A percentile compares a stretch with the other conserved stretches of the same genome.
Evolutionary conservation across 2,113 vertebrate species (phyloP).

Genomic region (Burhinus oedicnemus): DNA sequence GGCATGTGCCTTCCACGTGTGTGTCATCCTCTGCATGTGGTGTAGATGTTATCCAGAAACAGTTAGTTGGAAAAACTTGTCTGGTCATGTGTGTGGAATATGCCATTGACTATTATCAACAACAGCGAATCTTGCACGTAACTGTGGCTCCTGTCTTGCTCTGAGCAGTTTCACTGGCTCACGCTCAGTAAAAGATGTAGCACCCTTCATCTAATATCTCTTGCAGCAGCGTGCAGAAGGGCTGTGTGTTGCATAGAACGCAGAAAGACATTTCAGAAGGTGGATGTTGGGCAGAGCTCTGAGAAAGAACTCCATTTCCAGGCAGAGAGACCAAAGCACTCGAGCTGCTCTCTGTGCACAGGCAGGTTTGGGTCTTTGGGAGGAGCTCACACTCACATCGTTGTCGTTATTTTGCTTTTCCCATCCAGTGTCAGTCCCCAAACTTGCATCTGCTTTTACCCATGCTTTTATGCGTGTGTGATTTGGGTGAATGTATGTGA

Average conservation of each 20-base stretch:
- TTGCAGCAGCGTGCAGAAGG: neutral
- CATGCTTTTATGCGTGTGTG: neutral
- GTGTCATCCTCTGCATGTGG: neutral
- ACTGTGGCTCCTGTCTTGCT: neutral
- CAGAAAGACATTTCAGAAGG: neutral
- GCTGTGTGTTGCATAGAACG: rapidly evolving
- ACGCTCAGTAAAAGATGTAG: neutral
- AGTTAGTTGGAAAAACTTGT: neutral
- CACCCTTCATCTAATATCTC: neutral
- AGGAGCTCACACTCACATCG: rapidly evolving
- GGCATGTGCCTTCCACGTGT: neutral
- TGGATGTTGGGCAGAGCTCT: neutral
- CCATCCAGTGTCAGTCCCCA: neutral
- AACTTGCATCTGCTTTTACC: neutral
- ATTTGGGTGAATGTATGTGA: neutral
- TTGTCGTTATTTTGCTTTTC: neutral
- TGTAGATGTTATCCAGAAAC: neutral
- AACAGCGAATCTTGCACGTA: rapidly evolving
- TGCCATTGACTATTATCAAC: neutral
- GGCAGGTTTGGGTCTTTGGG: neutral
- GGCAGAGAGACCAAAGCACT: neutral
- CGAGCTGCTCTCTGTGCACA: neutral
- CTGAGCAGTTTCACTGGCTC: neutral
- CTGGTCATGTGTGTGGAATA: neutral
- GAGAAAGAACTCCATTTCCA: neutral